Evolutionary conservation across 2,888 invertebrate genomes (phyloP).

Genomic region (Azorinus chamasolen): DNA sequence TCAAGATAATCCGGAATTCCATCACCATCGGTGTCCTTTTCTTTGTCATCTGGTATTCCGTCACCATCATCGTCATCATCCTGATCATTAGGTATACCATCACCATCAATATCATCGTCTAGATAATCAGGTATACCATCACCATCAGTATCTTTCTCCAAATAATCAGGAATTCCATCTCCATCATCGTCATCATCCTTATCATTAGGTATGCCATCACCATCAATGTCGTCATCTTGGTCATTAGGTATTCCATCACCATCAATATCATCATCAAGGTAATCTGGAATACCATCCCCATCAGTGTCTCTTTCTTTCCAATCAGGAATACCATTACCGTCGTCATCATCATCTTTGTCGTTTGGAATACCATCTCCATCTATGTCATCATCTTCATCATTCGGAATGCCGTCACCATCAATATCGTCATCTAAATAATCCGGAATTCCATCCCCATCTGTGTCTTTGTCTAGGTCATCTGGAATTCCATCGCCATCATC

Average conservation of each 20-base stretch:
- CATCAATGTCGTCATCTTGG: slow-evolving; percentile 64
- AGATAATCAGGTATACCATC: slow-evolving; percentile 77
- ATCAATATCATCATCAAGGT: slow-evolving; percentile 72
- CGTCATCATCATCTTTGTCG: slow-evolving; percentile 75
- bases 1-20: slow-evolving; percentile 77
- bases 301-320: slow-evolving; percentile 66
- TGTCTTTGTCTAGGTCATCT: slow-evolving; percentile 60
- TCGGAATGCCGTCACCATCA: slow-evolving; percentile 84
- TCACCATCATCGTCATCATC: slow-evolving; percentile 79
- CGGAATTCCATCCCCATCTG: slow-evolving; percentile 84
- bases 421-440: slow-evolving; percentile 74
- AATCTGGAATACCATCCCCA: slow-evolving; percentile 76
- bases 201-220: slow-evolving; percentile 73
- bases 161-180: slow-evolving; percentile 80
- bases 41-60: slow-evolving; percentile 77
- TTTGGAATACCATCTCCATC: slow-evolving; percentile 83
- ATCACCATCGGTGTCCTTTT: slow-evolving; percentile 73
- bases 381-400: slow-evolving; percentile 76
- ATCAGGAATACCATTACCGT: slow-evolving; percentile 83
- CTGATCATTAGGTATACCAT: slow-evolving; percentile 78
- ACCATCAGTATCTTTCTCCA: slow-evolving; percentile 69
- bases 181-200: slow-evolving; percentile 78
- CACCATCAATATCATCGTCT: slow-evolving; percentile 77
- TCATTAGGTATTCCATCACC: slow-evolving; percentile 82
- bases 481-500: slow-evolving; percentile 75